Percentiles rank a stretch among this genome's conserved stretches.
phyloP scores from a whole-genome alignment of 2,888 invertebrate genomes.

The Mythimna loreyi region DNA sequence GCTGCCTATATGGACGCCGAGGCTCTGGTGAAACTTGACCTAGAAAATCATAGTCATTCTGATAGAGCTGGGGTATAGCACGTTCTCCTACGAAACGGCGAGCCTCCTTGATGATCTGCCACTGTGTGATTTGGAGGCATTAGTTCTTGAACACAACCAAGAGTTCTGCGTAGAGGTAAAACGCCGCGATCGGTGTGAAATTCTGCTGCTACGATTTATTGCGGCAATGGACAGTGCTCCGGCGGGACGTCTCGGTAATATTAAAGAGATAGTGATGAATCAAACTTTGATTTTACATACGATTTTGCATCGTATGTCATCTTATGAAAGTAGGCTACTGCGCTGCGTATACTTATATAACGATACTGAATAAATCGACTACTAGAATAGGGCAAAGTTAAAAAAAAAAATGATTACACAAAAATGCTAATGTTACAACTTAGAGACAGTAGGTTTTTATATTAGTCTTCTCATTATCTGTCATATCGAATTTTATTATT shows the following conservation, averaged over 20 bases:
- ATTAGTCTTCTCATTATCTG: no score
- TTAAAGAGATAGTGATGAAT: not conserved
- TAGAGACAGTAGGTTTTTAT: no score
- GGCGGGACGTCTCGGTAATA: not conserved
- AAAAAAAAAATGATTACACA: no score
- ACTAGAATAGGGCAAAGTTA: no score
- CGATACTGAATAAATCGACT: no score
- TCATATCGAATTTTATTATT: no score
- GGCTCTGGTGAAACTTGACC: not conserved
- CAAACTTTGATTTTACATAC: no score
- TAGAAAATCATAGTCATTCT: not conserved
- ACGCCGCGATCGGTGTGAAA: not conserved
- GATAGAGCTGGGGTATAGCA: not conserved
- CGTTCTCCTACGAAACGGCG: not conserved
- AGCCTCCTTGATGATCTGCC: not conserved
- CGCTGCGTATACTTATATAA: no score
- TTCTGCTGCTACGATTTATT: not conserved
- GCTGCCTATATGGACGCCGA: not conserved
- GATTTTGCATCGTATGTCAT: no score
- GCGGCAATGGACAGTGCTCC: no score
- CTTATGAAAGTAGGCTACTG: no score
- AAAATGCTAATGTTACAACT: no score
- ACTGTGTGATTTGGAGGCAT: not conserved
- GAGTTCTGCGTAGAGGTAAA: not conserved
- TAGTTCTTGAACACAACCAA: not conserved